Evolutionary conservation across 1,140 invertebrate genomes (phyloP), one percentile per base, ranked within the genome.

Genomic region (Ylistrum balloti): DNA sequence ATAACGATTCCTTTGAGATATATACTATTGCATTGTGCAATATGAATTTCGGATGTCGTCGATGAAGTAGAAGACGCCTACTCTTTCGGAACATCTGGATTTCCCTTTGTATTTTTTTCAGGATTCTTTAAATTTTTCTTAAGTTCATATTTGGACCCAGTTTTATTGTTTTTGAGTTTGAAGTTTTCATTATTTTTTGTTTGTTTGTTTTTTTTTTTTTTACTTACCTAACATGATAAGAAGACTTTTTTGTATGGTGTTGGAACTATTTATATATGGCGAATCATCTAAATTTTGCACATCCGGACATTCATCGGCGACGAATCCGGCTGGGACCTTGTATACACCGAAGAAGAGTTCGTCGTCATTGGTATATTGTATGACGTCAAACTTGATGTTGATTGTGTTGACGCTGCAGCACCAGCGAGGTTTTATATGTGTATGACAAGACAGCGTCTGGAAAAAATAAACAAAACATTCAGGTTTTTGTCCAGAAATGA

Each of bases 221-320:
- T n/a, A 74, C 56, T 74, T 74, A 74, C 56, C 56, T 74, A 74
- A 2, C 0, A 28, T 74, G n/a, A 28, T 74, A 74, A 28, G n/a
- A 74, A 74, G 56, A 74, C 20, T 74, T 17, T n/a, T 28, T 28
- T 28, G 56, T 74, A 74, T 74, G 3, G 56, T 74, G 28, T 74
- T 11, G 56, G 56, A 74, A 74, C 56, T 74, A 74, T 74, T 74
- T 17, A 9, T 1, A n/a, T 74, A 74, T 28, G 0, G 56, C 22
- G 56, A n/a, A 74, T 74, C 56, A 74, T 74, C 56, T 74, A 74
- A 74, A 74, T 74, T 74, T n/a, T 74, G 56, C 5, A 74, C 56
- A 11, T 74, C 56, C 56, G 56, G 56, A 28, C 56, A 74, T n/a
- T 74, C 56, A 74, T 74, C 56, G 5, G 56, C 56, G 56, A 74